Base-by-base conservation (phyloP, 2,888 invertebrate species). In the Gari tellinella region DNA sequence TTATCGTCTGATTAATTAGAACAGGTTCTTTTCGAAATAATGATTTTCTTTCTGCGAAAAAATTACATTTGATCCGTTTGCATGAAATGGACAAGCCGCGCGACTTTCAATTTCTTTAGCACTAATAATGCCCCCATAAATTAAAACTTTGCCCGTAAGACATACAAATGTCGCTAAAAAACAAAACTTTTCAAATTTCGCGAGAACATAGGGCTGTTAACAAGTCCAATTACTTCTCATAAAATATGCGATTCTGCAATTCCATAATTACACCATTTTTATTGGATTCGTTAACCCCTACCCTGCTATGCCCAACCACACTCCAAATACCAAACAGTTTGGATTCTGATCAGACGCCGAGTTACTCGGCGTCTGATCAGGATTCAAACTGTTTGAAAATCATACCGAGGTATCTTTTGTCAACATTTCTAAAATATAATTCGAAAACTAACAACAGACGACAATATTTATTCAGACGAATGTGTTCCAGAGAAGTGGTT, bases 131-230 rank as follows among this genome's bases (percentile, higher is more conserved):
- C 56, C 56, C 43, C 45, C 26, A 43, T 56, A 45, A 56, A 23
- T 17, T 57, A 45, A 31, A 63, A 23, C 15, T 19, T 53, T 52
- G 53, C 62, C 67, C 67, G 38, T 60, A 31, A 67, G 67, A 60
- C 53, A 67, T 48, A 52, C 67, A 67, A 67, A 67, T 67, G 67
- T 45, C 60, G 67, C 25, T 52, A 41, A 40, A 25, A 58, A 19
- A 31, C 31, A 46, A 60, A n/a, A n/a, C n/a, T 37, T 60, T 37
- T 37, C 21, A 10, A 25, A n/a, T 25, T 25, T 26, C 25, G 8
- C 17, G 15, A 1, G n/a, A 26, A n/a, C 51, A 38, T 37, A 7
- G 21, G 7, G 15, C 40, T 21, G 40, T 40, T 53, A 53, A 53
- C 53, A 21, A 40, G 53, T 38, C 53, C 53, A 53, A 53, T 53